phyloP scores from a whole-genome alignment of 2,888 invertebrate genomes.

The Escarpia spicata region DNA sequence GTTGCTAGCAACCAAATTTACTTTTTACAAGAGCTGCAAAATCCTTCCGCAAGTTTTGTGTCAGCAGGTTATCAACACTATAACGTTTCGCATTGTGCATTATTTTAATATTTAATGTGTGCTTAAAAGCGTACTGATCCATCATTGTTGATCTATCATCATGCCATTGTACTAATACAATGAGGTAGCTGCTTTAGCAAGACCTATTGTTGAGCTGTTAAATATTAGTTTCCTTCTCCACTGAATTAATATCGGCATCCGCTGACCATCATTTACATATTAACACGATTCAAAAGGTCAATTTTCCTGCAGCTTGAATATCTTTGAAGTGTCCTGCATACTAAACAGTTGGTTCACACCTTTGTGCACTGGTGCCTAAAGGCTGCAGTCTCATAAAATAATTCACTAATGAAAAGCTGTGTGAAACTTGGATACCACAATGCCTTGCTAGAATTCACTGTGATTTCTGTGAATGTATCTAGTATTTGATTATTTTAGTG shows the following conservation, averaged over 20 bases:
- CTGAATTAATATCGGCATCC: not conserved
- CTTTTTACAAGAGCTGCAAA: not conserved
- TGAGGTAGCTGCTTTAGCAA: not conserved
- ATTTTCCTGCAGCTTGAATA: conserved; percentile 11
- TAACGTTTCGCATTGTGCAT: not conserved
- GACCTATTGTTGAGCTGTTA: not conserved
- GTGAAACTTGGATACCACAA: not conserved
- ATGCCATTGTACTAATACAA: not conserved
- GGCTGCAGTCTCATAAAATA: not conserved
- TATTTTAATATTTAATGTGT: not conserved
- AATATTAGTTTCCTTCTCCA: not conserved
- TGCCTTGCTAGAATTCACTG: not conserved
- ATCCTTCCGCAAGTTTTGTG: not conserved
- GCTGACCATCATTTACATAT: not conserved
- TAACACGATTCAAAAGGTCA: conserved; percentile 1
- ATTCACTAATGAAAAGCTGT: not conserved
- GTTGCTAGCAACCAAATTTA: no score
- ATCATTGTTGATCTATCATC: not conserved
- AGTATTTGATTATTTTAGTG: not conserved
- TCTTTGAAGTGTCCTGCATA: not conserved
- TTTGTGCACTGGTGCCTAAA: not conserved
- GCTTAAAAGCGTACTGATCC: not conserved
- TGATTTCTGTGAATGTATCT: not conserved
- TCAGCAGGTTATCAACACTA: not conserved
- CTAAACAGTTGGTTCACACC: not conserved